A percentile compares a stretch with the other conserved stretches of the same genome.
phyloP scores from a whole-genome alignment of 2,113 vertebrate species.

The Eurystomus gularis region DNA sequence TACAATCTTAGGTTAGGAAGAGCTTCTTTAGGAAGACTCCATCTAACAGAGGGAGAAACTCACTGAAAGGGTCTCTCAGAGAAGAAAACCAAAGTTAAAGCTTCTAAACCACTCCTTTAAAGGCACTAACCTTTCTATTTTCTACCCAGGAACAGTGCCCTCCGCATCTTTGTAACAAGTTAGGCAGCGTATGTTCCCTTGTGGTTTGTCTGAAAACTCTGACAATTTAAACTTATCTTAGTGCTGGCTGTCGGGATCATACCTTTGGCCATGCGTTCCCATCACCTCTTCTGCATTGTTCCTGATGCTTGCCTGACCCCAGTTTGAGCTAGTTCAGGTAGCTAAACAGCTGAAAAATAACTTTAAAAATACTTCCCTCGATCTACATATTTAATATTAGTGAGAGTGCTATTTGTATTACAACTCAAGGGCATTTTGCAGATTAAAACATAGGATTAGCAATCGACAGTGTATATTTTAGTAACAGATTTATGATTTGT shows the following conservation, averaged over 20 bases:
- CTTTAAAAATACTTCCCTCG: neutral
- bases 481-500: neutral
- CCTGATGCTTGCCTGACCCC: neutral
- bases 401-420: neutral
- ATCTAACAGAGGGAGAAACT: neutral
- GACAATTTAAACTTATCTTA: neutral
- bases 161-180: neutral
- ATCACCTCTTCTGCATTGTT: neutral
- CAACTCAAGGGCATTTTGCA: neutral
- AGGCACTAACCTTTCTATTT: neutral
- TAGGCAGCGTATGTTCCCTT: neutral
- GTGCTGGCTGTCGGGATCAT: neutral
- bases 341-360: neutral
- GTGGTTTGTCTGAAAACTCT: neutral
- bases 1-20: neutral
- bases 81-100: neutral
- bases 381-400: neutral
- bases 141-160: neutral
- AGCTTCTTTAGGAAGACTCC: neutral
- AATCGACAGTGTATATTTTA: neutral
- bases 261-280: neutral
- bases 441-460: neutral
- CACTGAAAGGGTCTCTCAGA: neutral
- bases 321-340: neutral
- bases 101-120: neutral